Percentiles rank a stretch among this genome's conserved stretches.
Evolutionary conservation across 2,113 vertebrate species (phyloP).

Genomic region (Ctenomys sociabilis): DNA sequence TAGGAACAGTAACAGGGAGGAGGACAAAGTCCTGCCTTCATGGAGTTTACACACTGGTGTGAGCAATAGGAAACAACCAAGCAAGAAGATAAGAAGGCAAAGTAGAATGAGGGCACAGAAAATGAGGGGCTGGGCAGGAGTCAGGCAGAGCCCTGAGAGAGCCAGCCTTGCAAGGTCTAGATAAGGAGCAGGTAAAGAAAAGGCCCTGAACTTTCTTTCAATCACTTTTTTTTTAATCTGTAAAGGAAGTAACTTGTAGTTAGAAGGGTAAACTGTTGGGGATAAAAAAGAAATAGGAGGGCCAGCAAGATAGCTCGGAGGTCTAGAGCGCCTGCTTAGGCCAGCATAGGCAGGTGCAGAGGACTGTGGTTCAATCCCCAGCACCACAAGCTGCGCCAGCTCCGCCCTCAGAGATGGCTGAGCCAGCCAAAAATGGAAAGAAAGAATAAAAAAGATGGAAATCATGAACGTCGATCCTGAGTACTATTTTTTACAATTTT

Average conservation of each 20-base stretch:
- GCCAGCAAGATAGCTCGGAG: no score
- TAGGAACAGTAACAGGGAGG: background rate
- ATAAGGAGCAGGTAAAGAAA: background rate
- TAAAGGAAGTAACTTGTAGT: background rate
- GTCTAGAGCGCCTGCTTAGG: no score
- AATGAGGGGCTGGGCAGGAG: background rate
- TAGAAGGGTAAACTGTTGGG: background rate
- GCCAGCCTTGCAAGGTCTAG: background rate
- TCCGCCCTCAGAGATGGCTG: no score
- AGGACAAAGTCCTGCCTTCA: background rate
- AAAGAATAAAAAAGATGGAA: background rate
- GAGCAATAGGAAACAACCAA: background rate
- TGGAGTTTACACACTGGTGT: slow-evolving; percentile 16
- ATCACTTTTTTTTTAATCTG: background rate
- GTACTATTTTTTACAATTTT: slow-evolving; percentile 28
- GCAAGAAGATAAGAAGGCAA: background rate
- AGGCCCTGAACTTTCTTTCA: background rate
- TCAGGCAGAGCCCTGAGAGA: background rate
- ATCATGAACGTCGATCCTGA: background rate
- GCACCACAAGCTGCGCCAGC: no score
- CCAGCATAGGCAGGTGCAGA: no score
- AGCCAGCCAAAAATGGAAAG: no score
- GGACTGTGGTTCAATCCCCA: no score
- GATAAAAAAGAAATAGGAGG: no score
- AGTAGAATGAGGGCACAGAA: background rate